Percentiles rank a stretch among this genome's conserved stretches.
Conservation (phyloP, 2,797 vertebrate genomes). For the Bradypodion ventrale region DNA sequence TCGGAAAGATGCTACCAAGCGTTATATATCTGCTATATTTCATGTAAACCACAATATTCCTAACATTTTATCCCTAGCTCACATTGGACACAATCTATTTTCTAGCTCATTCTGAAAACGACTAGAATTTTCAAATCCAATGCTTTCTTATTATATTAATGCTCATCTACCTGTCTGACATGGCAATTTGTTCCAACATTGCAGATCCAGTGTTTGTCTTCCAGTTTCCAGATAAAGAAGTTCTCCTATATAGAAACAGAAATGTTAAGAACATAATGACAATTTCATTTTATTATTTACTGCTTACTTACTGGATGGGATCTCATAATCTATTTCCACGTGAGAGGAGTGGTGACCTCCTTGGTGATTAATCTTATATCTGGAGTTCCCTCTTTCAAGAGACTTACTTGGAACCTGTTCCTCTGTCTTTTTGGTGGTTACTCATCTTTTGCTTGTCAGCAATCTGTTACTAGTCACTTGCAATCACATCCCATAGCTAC, state of each 20-base stretch:
- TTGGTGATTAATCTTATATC: neutral
- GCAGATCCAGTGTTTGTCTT: conserved; percentile 98
- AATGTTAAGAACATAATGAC: neutral
- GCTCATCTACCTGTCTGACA: conserved; percentile 93
- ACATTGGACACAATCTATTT: neutral
- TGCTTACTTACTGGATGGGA: neutral
- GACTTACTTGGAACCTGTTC: neutral
- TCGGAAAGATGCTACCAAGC: neutral
- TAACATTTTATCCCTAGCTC: neutral
- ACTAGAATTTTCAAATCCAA: neutral
- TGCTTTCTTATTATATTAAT: conserved; percentile 43
- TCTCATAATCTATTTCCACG: neutral
- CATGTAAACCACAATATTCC: neutral
- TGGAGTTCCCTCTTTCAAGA: neutral
- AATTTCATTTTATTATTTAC: neutral
- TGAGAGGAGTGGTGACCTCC: neutral
- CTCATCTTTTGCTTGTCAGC: too few relatives aligned
- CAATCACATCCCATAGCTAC: too few relatives aligned
- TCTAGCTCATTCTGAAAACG: neutral
- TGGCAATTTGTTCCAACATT: conserved; percentile 98
- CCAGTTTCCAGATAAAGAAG: conserved; percentile 99
- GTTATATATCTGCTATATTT: neutral
- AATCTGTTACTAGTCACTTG: too few relatives aligned
- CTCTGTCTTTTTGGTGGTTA: too few relatives aligned
- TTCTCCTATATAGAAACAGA: conserved; percentile 83